These are phyloP conservation scores for Epinephelus awoara DNA, from an alignment of 2,797 vertebrate species.

Conservation along the genomic window DNA sequence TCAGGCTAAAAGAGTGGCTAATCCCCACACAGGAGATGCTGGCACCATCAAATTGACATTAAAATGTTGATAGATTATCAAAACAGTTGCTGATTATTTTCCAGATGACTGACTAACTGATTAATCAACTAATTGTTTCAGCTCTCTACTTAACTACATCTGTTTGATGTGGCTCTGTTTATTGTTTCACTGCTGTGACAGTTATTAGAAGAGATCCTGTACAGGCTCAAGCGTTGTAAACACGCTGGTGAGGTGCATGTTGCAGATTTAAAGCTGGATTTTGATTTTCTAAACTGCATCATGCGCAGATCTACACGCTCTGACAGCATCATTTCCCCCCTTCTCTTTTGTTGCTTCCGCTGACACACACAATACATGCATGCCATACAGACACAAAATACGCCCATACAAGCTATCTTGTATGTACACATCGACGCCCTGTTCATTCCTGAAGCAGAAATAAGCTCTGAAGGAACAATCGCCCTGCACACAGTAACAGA, in stretches of 20 bases:
- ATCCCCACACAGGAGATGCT: not conserved
- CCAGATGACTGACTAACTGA: not conserved
- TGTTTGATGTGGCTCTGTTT: not conserved
- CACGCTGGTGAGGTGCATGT: not conserved
- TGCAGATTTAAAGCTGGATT: slow-evolving; percentile 21
- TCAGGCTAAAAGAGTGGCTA: not conserved
- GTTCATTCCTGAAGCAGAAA: slow-evolving; percentile 74
- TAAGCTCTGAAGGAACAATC: slow-evolving; percentile 83
- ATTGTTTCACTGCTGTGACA: slow-evolving; percentile 7
- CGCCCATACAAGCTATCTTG: slow-evolving; percentile 42
- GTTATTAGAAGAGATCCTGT: slow-evolving; percentile 12
- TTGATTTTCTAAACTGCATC: slow-evolving; percentile 6
- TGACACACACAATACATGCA: slow-evolving; percentile 25
- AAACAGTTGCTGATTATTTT: not conserved
- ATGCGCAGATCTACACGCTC: slow-evolving; percentile 9
- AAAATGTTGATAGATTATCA: not conserved
- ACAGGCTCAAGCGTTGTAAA: slow-evolving; percentile 17
- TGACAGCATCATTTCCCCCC: slow-evolving; percentile 21
- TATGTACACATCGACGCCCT: slow-evolving; percentile 58
- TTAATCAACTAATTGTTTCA: not conserved
- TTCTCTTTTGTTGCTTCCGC: slow-evolving; percentile 1
- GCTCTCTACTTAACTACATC: not conserved
- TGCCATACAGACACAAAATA: slow-evolving; percentile 27
- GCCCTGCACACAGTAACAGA: slow-evolving; percentile 55
- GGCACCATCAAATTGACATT: not conserved